Evolutionary conservation across 2,888 invertebrate species (phyloP), one percentile per base, ranked within the genome.

Genomic region (Lepas anatifera): DNA sequence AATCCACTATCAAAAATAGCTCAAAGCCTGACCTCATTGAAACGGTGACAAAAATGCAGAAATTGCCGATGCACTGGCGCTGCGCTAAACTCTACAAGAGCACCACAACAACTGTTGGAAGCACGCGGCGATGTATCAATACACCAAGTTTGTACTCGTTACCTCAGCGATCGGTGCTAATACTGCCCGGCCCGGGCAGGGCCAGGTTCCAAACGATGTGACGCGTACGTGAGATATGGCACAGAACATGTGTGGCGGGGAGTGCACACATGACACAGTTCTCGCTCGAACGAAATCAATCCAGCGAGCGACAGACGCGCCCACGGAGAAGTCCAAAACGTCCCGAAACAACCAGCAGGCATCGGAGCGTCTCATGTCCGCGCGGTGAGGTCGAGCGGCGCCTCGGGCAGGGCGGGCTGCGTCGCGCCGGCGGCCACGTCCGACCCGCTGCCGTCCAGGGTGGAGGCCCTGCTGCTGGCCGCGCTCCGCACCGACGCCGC

Each of bases 331-430:
- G n/a, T n/a, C n/a, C n/a, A n/a, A n/a, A n/a, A n/a, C n/a, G n/a
- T n/a, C n/a, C n/a, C n/a, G n/a, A n/a, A n/a, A n/a, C n/a, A n/a
- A n/a, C n/a, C n/a, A n/a, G n/a, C n/a, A n/a, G n/a, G n/a, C n/a
- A 25, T 25, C n/a, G 29, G 29, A 7, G 16, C 25, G 37, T 10
- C 35, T 64, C 35, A 64, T 39, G 64, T 64, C 18, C 64, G 11
- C 22, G 64, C 64, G n/a, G 64, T 64, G 11, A 64, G 39, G 39
- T 64, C 64, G 22, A 64, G 64, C 39, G 64, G 64, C 39, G 39
- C 27, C n/a, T 64, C 64, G 39, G 29, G 11, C 2, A 11, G 37
- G 16, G 25, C 39, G 13, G 39, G 37, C 39, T 6, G 6, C 22
- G 39, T 25, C 22, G 29, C 64, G 37, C 11, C 11, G 13, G 13